These are phyloP conservation scores for Hemistola chrysoprasaria DNA, from an alignment of 2,888 invertebrate genomes.

Conservation along the genomic window DNA sequence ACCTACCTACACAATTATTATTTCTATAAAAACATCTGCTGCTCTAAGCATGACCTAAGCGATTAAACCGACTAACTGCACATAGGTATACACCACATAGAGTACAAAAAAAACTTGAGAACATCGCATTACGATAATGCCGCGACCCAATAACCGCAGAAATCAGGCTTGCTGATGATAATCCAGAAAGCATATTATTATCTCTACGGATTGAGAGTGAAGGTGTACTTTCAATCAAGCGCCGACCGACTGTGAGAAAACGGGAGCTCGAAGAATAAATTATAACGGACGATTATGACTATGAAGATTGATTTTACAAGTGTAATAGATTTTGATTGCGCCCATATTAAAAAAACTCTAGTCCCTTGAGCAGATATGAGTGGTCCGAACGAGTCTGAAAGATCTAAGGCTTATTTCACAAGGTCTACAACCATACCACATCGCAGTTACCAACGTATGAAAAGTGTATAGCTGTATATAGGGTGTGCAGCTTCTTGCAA, in stretches of 20 bases:
- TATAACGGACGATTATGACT: constrained; percentile 6
- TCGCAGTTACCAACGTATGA: no score
- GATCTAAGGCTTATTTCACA: no score
- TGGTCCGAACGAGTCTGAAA: no score
- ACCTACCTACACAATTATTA: background rate
- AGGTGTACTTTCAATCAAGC: constrained; percentile 27
- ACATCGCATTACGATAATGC: constrained; percentile 7
- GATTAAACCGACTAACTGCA: background rate
- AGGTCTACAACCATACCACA: no score
- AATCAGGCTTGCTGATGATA: constrained; percentile 23
- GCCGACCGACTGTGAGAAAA: constrained; percentile 25
- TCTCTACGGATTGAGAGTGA: constrained; percentile 21
- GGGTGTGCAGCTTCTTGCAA: no score
- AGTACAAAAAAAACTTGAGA: constrained; percentile 5
- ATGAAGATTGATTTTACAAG: constrained; percentile 3
- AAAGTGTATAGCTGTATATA: no score
- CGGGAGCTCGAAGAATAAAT: constrained; percentile 2
- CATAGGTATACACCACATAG: background rate
- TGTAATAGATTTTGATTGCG: no score
- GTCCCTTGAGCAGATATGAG: background rate
- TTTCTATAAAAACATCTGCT: no score
- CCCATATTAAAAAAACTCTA: background rate
- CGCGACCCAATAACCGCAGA: constrained; percentile 17
- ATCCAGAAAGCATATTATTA: constrained; percentile 24
- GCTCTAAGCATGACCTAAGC: no score